Conservation (phyloP, 2,113 vertebrate genomes). For the Dipodomys merriami region DNA sequence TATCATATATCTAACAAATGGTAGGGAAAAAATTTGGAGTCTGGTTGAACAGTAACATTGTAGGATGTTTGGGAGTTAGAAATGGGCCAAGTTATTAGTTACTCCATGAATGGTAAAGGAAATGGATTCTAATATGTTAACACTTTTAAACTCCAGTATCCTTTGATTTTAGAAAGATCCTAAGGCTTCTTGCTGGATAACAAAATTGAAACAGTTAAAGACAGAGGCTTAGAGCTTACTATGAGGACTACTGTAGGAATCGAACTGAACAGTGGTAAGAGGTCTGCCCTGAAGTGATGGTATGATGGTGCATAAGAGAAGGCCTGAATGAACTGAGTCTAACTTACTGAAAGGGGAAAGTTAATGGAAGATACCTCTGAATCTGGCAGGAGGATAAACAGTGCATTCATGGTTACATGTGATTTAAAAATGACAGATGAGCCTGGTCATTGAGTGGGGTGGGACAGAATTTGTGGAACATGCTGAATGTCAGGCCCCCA, state of each 20-base stretch:
- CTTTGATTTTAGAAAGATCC: not conserved
- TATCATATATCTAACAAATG: not conserved
- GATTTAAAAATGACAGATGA: not conserved
- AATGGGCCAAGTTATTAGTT: not conserved
- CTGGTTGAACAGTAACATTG: not conserved
- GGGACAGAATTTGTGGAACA: not conserved
- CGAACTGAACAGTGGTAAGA: not conserved
- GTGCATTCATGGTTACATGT: not conserved
- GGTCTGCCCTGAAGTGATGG: not conserved
- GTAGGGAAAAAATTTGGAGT: not conserved
- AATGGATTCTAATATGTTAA: not conserved
- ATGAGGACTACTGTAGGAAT: not conserved
- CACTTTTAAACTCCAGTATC: not conserved
- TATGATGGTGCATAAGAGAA: not conserved
- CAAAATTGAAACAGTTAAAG: not conserved
- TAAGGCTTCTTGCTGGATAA: not conserved
- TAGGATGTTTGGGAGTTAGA: not conserved
- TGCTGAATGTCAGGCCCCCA: not conserved
- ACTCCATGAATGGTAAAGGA: not conserved
- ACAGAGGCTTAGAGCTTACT: not conserved
- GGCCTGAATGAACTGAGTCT: not conserved
- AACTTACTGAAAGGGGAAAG: not conserved
- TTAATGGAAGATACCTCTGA: not conserved
- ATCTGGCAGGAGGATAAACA: not conserved
- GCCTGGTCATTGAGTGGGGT: not conserved